phyloP scores from a whole-genome alignment of 2,113 vertebrate species.

The Brachypodius melanocephalos region DNA sequence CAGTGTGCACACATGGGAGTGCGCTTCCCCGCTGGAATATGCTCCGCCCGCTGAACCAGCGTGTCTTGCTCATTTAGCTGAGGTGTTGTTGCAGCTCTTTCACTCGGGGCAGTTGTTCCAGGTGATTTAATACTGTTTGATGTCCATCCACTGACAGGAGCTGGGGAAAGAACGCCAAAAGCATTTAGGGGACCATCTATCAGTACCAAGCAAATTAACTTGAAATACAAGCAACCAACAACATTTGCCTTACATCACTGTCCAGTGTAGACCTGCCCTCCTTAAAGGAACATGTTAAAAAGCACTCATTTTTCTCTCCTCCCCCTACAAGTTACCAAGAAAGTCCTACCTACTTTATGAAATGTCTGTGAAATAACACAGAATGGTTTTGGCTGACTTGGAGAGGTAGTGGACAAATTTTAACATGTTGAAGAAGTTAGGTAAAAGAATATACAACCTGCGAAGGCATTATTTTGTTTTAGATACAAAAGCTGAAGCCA shows the following conservation, averaged over 20 bases:
- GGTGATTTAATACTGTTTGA: conserved; percentile 65
- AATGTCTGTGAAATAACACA: conserved; percentile 3
- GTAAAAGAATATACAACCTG: background rate
- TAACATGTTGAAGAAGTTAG: background rate
- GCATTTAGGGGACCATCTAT: background rate
- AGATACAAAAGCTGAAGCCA: background rate
- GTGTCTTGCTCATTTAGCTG: conserved; percentile 83
- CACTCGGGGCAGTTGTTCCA: conserved; percentile 25
- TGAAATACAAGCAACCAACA: background rate
- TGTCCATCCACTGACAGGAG: conserved; percentile 76
- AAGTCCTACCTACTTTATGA: background rate
- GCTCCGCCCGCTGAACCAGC: conserved; percentile 90
- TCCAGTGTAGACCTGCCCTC: background rate
- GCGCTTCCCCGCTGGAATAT: conserved; percentile 90
- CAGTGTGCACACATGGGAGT: conserved; percentile 94
- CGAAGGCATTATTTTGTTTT: background rate
- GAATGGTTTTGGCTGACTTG: background rate
- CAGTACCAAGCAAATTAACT: background rate
- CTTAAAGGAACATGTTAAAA: background rate
- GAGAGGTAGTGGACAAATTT: background rate
- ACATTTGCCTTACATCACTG: background rate
- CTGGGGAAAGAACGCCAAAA: conserved; percentile 31
- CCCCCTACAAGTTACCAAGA: background rate
- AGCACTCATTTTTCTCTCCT: background rate
- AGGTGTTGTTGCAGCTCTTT: conserved; percentile 58